phyloP scores from a whole-genome alignment of 2,113 vertebrate genomes.

The Lichenostomus cassidix region DNA sequence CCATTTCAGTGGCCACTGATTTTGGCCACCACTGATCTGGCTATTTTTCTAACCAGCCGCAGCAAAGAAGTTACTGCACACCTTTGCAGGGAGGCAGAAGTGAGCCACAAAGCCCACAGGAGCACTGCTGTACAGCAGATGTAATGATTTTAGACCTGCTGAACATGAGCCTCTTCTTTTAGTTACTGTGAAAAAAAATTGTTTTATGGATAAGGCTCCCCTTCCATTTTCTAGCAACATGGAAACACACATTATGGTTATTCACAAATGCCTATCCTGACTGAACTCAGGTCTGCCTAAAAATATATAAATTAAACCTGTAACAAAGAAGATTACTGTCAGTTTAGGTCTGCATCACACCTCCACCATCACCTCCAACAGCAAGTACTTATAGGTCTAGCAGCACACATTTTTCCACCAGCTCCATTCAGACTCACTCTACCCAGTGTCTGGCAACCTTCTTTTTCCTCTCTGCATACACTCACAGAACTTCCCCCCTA shows the following conservation, averaged over 20 bases:
- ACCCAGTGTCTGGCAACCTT: accelerated
- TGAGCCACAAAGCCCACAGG: background rate
- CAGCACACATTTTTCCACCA: background rate
- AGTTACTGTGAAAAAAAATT: background rate
- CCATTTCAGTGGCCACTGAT: conserved; percentile 1
- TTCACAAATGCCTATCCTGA: background rate
- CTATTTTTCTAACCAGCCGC: conserved; percentile 3
- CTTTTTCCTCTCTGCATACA: accelerated
- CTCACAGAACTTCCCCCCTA: background rate
- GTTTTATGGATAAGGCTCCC: background rate
- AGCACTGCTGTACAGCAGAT: background rate
- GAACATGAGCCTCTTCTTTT: background rate
- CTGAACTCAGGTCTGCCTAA: background rate
- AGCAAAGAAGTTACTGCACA: background rate
- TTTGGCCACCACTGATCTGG: background rate
- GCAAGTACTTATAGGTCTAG: background rate
- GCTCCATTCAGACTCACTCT: too few relatives aligned
- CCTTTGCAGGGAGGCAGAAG: background rate
- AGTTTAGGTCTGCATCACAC: background rate
- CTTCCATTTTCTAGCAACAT: background rate
- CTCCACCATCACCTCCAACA: background rate
- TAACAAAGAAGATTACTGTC: background rate
- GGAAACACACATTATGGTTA: background rate
- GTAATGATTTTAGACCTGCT: background rate
- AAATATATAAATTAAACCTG: background rate